Conservation (phyloP, 2,888 invertebrate genomes). For the Cryptocephalus moraei region DNA sequence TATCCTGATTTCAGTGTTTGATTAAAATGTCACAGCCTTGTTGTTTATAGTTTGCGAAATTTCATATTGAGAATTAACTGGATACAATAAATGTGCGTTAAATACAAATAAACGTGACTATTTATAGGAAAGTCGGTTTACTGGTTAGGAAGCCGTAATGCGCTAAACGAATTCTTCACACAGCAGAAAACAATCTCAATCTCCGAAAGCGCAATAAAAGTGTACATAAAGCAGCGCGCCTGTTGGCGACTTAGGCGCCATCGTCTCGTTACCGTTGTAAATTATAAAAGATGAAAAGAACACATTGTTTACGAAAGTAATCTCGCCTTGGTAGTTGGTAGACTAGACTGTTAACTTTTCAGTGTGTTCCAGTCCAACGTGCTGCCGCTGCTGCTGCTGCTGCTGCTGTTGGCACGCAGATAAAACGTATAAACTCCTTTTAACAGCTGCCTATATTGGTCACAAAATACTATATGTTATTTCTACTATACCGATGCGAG, state of each 20-base stretch:
- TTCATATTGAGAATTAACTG: no score
- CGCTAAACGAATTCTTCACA: no score
- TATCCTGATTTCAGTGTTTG: no score
- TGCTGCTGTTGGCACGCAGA: conserved; percentile 31
- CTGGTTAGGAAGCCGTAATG: no score
- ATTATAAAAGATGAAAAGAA: conserved; percentile 22
- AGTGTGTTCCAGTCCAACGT: no score
- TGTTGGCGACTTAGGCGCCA: conserved; percentile 19
- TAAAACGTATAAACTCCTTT: conserved; percentile 29
- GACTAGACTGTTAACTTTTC: conserved; percentile 22
- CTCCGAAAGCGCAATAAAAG: neutral
- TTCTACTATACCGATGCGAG: conserved; percentile 24
- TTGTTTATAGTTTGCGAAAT: no score
- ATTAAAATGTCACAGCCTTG: no score
- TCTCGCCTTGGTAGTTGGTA: conserved; percentile 5
- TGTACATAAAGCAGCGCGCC: conserved; percentile 6
- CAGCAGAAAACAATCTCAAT: no score
- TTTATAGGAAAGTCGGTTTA: no score
- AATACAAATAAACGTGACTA: no score
- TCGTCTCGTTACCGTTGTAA: conserved; percentile 17
- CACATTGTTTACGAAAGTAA: conserved; percentile 23
- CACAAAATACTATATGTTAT: conserved; percentile 31
- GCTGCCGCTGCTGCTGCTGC: conserved; percentile 20
- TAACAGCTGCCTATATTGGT: conserved; percentile 32
- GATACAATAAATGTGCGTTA: no score